phyloP scores from a whole-genome alignment of 2,888 invertebrate species.

The Phorcus lineatus region DNA sequence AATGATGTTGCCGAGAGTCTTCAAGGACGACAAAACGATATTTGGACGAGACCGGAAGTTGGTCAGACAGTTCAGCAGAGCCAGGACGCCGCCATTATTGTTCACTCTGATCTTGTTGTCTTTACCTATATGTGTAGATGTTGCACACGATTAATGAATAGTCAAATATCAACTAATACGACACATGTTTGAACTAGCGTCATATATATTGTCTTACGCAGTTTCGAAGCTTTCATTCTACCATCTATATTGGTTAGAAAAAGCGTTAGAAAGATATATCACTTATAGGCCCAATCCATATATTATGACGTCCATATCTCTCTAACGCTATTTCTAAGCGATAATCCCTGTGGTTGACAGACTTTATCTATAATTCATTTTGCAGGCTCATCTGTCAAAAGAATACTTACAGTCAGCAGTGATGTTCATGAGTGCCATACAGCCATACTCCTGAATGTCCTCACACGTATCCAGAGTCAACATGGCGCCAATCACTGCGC shows the following conservation, averaged over 20 bases:
- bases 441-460: constrained; percentile 55
- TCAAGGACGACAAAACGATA: constrained; percentile 55
- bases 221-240: too few relatives aligned
- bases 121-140: constrained; percentile 42
- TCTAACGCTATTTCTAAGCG: too few relatives aligned
- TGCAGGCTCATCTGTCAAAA: too few relatives aligned
- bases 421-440: constrained; percentile 62
- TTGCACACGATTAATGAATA: neutral
- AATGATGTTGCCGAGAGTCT: constrained; percentile 59
- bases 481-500: constrained; percentile 58
- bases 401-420: constrained; percentile 57
- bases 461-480: constrained; percentile 48
- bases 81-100: constrained; percentile 58
- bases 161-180: neutral
- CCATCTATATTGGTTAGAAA: neutral
- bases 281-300: neutral
- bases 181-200: too few relatives aligned
- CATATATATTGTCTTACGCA: too few relatives aligned
- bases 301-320: too few relatives aligned
- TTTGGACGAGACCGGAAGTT: constrained; percentile 40
- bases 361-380: too few relatives aligned
- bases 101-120: constrained; percentile 61
- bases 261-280: neutral
- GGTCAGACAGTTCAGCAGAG: constrained; percentile 49
- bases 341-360: too few relatives aligned